Evolutionary conservation across 2,888 invertebrate species (phyloP).

Genomic region (Aphrophora alni): DNA sequence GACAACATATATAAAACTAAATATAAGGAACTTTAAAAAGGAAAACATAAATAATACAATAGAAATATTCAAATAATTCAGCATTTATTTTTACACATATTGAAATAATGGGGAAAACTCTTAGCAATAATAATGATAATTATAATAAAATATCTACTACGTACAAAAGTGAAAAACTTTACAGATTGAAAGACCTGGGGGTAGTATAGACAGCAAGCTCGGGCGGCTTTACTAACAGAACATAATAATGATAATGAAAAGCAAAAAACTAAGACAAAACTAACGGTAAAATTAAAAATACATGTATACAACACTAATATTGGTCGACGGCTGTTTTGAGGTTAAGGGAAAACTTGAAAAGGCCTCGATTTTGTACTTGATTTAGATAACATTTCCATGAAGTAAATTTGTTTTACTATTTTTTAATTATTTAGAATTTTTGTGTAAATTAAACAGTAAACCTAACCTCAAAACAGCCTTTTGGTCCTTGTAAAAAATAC

Average conservation of each 20-base stretch:
- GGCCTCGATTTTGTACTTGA: background rate
- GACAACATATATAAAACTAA: too few species aligned
- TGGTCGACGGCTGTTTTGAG: background rate
- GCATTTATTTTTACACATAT: slow-evolving; percentile 40
- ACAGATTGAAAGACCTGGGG: slow-evolving; percentile 40
- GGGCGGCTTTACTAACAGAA: slow-evolving; percentile 30
- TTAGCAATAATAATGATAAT: slow-evolving; percentile 34
- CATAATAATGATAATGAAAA: background rate
- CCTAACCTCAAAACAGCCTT: background rate
- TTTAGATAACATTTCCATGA: background rate
- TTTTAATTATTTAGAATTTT: background rate
- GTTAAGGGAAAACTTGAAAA: background rate
- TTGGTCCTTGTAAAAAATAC: slow-evolving; percentile 1
- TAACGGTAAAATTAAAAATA: slow-evolving; percentile 5
- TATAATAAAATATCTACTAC: slow-evolving; percentile 42
- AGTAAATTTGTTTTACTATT: background rate
- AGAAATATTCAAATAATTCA: slow-evolving; percentile 20
- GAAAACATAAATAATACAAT: background rate
- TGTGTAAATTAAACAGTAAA: background rate
- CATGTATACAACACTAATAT: background rate
- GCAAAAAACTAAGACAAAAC: slow-evolving; percentile 24
- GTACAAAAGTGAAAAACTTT: slow-evolving; percentile 44
- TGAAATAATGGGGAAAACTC: slow-evolving; percentile 31
- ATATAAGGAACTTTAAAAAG: background rate
- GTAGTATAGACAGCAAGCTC: slow-evolving; percentile 39